Evolutionary conservation across 2,888 invertebrate species (phyloP).

Genomic region (Agrenia bidenticulata): DNA sequence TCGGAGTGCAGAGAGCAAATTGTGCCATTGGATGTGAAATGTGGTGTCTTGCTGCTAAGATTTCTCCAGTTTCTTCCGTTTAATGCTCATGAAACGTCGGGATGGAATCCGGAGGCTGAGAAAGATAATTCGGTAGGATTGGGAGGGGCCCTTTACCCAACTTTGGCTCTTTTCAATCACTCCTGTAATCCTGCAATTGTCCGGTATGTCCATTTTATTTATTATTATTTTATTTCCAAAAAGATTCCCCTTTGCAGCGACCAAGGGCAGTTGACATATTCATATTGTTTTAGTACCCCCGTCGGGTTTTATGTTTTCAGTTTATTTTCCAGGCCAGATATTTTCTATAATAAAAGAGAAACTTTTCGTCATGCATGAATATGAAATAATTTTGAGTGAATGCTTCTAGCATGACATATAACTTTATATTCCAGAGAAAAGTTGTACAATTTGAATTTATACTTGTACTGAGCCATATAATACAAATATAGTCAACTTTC

Average conservation of each 20-base stretch:
- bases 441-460: too few species aligned
- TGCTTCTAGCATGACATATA: too few species aligned
- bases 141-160: slow-evolving; percentile 64
- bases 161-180: slow-evolving; percentile 78
- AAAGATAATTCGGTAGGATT: slow-evolving; percentile 40
- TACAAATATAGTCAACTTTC: too few species aligned
- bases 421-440: too few species aligned
- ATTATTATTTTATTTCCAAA: neutral
- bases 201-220: slow-evolving; percentile 60
- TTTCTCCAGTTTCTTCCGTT: slow-evolving; percentile 74
- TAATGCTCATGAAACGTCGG: slow-evolving; percentile 77
- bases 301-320: slow-evolving; percentile 5
- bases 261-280: neutral
- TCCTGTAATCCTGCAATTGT: slow-evolving; percentile 77
- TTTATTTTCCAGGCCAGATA: neutral
- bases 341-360: neutral
- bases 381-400: neutral
- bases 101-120: slow-evolving; percentile 52
- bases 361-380: slow-evolving; percentile 2
- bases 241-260: too few species aligned
- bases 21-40: slow-evolving; percentile 23
- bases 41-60: slow-evolving; percentile 35
- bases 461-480: too few species aligned
- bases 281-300: neutral
- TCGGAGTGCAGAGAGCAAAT: too few species aligned